Evolutionary conservation across 2,113 vertebrate species (phyloP), one percentile per base, ranked within the genome.

Genomic region (Irena cyanogastra): DNA sequence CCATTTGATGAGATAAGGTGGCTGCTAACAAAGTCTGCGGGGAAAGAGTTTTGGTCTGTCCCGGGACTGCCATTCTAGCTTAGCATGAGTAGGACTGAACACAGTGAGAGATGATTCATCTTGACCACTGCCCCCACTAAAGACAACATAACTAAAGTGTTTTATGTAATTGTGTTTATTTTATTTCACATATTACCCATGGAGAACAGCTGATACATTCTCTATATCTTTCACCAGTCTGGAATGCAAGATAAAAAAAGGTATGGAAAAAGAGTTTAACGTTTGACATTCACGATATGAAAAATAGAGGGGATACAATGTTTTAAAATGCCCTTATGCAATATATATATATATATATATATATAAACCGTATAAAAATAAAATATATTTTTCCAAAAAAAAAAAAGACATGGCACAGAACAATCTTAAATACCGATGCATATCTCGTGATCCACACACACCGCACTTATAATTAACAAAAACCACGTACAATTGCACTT

Each of bases 301-400:
- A 98, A 98, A 98, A 98, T 90, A 95, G 65, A 97, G 96, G 98
- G 97, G 95, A 98, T 97, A 97, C 97, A 98, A 97, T 97, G 97
- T 97, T 93, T 99, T 97, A 98, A 98, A 99, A 99, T 99, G 99
- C 99, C 98, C 99, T 98, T 98, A 99, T 98, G 98, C 98, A 98
- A 99, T 92, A 96, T 97, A 94, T 95, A 94, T 92, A 95, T 52
- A 64, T 61, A 57, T 68, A 68, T 53, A 81, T 76, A 85, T 92
- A 95, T 87, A 92, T 98, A 98, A 80, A 98, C 97, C 96, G 98
- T 99, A 99, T 98, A 99, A 99, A 99, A 99, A 99, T 99, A 99
- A 98, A 95, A 97, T 98, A 97, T 98, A 96, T 98, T 98, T 98
- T 98, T 95, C 3, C 95, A 97, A 97, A 96, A 98, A 70, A 77